phyloP scores from a whole-genome alignment of 1,140 invertebrate species.

The Sycophaga agraensis region DNA sequence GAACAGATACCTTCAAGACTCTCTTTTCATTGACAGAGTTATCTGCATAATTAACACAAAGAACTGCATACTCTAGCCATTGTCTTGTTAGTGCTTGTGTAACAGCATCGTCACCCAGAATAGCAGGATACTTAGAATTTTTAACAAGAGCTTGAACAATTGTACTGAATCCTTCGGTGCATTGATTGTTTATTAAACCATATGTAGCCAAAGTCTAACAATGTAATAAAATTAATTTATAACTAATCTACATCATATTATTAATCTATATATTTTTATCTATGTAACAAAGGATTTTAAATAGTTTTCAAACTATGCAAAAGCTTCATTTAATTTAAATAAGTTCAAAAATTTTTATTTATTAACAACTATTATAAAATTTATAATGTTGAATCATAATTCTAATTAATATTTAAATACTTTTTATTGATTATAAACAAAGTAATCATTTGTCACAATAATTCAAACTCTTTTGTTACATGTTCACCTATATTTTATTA shows the following conservation, averaged over 20 bases:
- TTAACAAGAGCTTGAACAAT: constrained; percentile 54
- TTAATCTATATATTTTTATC: neutral
- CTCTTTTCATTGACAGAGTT: constrained; percentile 43
- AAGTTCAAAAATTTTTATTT: no score
- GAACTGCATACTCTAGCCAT: constrained; percentile 59
- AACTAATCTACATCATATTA: neutral
- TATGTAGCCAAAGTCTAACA: constrained; percentile 38
- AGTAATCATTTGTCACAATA: no score
- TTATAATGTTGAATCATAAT: no score
- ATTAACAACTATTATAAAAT: no score
- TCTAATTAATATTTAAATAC: no score
- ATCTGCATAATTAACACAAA: constrained; percentile 58
- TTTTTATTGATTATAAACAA: no score
- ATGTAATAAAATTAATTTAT: neutral
- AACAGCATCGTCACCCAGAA: constrained; percentile 45
- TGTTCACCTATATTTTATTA: no score
- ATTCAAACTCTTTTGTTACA: no score
- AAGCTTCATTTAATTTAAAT: no score
- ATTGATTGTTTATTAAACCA: constrained; percentile 39
- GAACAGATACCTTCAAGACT: constrained; percentile 45
- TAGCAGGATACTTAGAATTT: constrained; percentile 47
- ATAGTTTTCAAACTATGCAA: no score
- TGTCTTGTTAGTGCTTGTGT: constrained; percentile 49
- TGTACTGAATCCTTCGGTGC: constrained; percentile 56
- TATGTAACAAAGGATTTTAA: no score